Conservation (phyloP, 2,113 vertebrate species). For the Opisthocomus hoazin region DNA sequence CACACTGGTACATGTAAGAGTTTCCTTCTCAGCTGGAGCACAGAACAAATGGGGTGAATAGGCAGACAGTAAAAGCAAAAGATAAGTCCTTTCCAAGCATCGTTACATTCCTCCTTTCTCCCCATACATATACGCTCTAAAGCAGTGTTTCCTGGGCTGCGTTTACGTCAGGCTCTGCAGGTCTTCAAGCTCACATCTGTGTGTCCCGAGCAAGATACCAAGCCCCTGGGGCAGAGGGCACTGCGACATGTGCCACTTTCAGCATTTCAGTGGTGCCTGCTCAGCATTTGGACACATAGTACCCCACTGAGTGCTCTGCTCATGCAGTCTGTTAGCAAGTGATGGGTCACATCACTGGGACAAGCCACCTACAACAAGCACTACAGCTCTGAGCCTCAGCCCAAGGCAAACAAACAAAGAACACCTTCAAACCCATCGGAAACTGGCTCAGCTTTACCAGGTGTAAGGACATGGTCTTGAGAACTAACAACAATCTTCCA, state of each 20-base stretch:
- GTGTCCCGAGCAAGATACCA: not conserved
- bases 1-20: not conserved
- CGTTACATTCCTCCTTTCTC: not conserved
- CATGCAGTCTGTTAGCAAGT: not conserved
- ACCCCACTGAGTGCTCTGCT: not conserved
- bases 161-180: not conserved
- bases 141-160: not conserved
- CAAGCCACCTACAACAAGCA: not conserved
- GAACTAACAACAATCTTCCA: not conserved
- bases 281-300: not conserved
- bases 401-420: not conserved
- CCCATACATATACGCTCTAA: not conserved
- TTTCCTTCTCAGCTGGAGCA: not conserved
- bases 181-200: not conserved
- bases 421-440: not conserved
- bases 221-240: not conserved
- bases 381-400: not conserved
- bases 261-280: not conserved
- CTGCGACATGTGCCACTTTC: not conserved
- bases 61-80: not conserved
- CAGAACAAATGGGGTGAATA: not conserved
- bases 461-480: not conserved
- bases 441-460: not conserved
- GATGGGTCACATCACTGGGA: not conserved
- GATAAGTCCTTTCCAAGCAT: not conserved